phyloP scores from a whole-genome alignment of 1,140 invertebrate genomes.

The Myzus persicae region DNA sequence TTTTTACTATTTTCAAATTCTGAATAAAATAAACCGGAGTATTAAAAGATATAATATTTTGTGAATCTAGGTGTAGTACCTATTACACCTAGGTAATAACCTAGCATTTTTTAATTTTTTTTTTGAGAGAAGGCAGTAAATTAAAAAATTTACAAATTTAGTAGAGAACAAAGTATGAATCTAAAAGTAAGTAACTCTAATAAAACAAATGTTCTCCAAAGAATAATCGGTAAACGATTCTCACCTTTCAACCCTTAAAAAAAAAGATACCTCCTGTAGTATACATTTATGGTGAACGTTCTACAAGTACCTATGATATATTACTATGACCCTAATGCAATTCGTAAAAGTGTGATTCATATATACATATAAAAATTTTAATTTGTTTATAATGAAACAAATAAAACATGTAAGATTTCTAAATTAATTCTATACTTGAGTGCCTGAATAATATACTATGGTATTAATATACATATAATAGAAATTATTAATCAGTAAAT shows the following conservation, averaged over 20 bases:
- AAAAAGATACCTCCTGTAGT: background rate
- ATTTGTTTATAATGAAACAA: background rate
- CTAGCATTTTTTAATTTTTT: background rate
- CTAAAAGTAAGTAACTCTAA: no score
- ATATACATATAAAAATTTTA: background rate
- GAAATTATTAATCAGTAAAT: no score
- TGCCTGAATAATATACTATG: background rate
- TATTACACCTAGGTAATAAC: no score
- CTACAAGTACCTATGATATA: background rate
- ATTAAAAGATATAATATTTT: background rate
- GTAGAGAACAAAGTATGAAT: no score
- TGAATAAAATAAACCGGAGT: background rate
- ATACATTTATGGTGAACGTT: background rate
- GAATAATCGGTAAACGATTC: background rate
- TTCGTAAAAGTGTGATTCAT: background rate
- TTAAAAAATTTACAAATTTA: background rate
- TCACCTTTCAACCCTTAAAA: accelerated
- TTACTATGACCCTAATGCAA: background rate
- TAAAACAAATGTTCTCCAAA: background rate
- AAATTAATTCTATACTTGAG: background rate
- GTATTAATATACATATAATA: no score
- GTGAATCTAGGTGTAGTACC: background rate
- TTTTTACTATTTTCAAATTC: background rate
- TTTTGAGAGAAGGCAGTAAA: background rate
- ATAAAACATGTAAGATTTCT: background rate